phyloP scores from a whole-genome alignment of 1,140 invertebrate genomes.

The Tetranychus urticae region DNA sequence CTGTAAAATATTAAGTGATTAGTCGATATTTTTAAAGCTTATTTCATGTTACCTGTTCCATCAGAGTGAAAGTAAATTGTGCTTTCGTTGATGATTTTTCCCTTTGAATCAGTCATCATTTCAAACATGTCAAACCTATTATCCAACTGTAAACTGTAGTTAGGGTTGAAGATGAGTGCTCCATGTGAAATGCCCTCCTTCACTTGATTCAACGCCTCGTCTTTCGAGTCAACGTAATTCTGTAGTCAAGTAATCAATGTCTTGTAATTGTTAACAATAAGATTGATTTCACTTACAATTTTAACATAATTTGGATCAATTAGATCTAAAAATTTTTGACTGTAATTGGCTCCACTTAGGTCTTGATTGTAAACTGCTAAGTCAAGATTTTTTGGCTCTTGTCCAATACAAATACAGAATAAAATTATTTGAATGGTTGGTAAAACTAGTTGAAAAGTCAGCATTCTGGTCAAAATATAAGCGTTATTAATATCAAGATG shows the following conservation, averaged over 20 bases:
- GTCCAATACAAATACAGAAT: constrained; percentile 76
- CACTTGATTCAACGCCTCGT: constrained; percentile 5
- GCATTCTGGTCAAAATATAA: constrained; percentile 8
- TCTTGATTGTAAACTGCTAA: constrained; percentile 40
- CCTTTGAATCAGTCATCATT: not conserved
- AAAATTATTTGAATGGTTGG: constrained; percentile 73
- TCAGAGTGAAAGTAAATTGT: not conserved
- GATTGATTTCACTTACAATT: not conserved
- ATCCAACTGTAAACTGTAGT: constrained; percentile 4
- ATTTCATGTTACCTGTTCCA: not conserved
- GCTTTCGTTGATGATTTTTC: not conserved
- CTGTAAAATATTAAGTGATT: not conserved
- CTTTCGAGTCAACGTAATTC: constrained; percentile 6
- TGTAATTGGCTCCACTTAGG: not conserved
- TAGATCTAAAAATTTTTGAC: constrained; percentile 2
- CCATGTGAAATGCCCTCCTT: constrained; percentile 2
- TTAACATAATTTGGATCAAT: not conserved
- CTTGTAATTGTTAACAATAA: not conserved
- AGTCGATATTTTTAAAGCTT: not conserved
- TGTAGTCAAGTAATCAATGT: not conserved
- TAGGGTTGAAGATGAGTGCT: constrained; percentile 4
- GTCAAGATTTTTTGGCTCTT: constrained; percentile 53
- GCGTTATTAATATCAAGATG: not conserved
- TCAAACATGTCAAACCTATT: not conserved
- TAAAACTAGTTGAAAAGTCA: constrained; percentile 56